Conservation (phyloP, 2,888 invertebrate species). For the Watsonalla binaria region DNA sequence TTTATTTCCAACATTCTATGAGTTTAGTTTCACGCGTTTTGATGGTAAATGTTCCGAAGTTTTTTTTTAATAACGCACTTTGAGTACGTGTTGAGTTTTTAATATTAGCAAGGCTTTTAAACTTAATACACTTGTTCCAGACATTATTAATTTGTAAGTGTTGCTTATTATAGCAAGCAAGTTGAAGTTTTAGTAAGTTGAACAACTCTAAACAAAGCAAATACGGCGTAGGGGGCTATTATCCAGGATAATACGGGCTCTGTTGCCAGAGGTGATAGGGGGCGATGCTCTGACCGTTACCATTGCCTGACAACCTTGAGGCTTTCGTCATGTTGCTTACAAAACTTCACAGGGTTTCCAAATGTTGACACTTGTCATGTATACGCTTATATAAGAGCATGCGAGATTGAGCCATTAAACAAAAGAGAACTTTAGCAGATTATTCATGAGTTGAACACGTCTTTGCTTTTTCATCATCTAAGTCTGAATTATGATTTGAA, state of each 20-base stretch:
- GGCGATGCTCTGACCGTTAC: constrained; percentile 7
- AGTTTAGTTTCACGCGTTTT: constrained; percentile 2
- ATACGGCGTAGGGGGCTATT: neutral
- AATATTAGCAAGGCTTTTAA: neutral
- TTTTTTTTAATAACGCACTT: too few relatives aligned
- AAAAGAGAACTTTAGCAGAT: constrained; percentile 35
- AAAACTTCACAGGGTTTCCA: constrained; percentile 18
- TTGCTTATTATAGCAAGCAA: neutral
- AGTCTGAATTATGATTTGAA: constrained; percentile 68
- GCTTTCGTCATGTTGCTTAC: constrained; percentile 16
- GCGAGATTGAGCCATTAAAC: constrained; percentile 20
- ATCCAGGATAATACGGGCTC: neutral
- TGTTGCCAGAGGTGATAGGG: neutral
- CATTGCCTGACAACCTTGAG: constrained; percentile 18
- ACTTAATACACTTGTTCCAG: neutral
- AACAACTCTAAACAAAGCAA: too few relatives aligned
- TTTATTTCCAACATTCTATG: constrained; percentile 2
- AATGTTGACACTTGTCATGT: constrained; percentile 26
- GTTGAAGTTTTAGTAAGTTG: too few relatives aligned
- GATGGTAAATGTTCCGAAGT: neutral
- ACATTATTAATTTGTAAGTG: neutral
- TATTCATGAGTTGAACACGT: constrained; percentile 64
- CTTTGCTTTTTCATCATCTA: constrained; percentile 61
- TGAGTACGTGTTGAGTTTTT: too few relatives aligned
- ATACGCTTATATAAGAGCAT: constrained; percentile 13